Evolutionary conservation across 2,888 invertebrate species (phyloP).

Genomic region (Ectemnius continuus): DNA sequence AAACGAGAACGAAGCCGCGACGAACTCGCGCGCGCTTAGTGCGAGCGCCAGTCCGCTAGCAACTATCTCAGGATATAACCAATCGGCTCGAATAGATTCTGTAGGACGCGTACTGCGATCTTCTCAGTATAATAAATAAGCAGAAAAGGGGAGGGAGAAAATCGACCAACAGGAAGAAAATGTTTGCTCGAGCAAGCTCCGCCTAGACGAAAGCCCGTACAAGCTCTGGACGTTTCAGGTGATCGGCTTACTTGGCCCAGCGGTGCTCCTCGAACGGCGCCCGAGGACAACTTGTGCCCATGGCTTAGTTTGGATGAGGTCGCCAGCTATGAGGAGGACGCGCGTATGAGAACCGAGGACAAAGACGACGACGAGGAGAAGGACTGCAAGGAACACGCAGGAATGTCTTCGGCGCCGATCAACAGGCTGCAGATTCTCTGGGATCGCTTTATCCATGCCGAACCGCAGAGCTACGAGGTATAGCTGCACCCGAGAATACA

Average conservation of each 20-base stretch:
- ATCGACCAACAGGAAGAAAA: constrained; percentile 1
- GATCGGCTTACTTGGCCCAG: constrained; percentile 48
- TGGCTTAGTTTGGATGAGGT: constrained; percentile 55
- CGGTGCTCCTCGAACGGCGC: constrained; percentile 28
- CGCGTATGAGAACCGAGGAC: constrained; percentile 50
- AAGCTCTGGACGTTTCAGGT: constrained; percentile 50
- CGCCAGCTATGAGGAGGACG: constrained; percentile 53
- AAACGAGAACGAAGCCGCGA: constrained; percentile 20
- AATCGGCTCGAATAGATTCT: not conserved
- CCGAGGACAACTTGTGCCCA: constrained; percentile 41
- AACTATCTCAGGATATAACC: no score
- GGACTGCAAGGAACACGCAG: constrained; percentile 48
- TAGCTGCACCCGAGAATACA: constrained; percentile 17
- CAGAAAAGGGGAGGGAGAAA: not conserved
- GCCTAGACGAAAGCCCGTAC: constrained; percentile 9
- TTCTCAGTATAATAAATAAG: constrained; percentile 15
- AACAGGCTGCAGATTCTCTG: constrained; percentile 79
- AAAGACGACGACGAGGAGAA: constrained; percentile 57
- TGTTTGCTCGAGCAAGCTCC: not conserved
- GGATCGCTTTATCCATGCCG: constrained; percentile 83
- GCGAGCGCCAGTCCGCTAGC: constrained; percentile 7
- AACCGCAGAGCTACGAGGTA: constrained; percentile 83
- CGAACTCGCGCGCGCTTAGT: constrained; percentile 5
- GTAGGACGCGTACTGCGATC: constrained; percentile 3
- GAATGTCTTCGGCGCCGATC: constrained; percentile 64